Percentiles rank a stretch among this genome's conserved stretches.
These are phyloP conservation scores for Podargus strigoides DNA, from an alignment of 2,797 vertebrate species.

Conservation along the genomic window DNA sequence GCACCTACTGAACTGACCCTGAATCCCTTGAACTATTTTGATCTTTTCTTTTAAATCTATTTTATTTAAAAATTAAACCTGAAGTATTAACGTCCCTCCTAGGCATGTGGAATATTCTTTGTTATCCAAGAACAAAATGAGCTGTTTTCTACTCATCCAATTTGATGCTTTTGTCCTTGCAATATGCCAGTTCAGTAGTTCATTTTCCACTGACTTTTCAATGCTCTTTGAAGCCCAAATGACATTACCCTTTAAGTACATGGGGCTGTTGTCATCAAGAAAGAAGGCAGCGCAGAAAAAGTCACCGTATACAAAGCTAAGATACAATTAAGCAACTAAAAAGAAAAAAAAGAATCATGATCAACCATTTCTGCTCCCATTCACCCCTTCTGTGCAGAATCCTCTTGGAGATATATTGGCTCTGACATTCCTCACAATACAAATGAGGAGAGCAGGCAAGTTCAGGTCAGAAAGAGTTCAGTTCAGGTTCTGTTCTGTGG, in stretches of 20 bases:
- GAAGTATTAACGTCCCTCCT: neutral
- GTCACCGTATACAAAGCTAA: neutral
- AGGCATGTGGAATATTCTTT: neutral
- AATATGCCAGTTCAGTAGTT: slow-evolving; percentile 57
- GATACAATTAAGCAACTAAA: neutral
- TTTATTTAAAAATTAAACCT: neutral
- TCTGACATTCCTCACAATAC: neutral
- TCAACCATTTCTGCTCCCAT: neutral
- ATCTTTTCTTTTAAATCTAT: neutral
- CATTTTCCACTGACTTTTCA: slow-evolving; percentile 25
- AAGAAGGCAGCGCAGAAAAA: neutral
- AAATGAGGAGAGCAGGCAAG: neutral
- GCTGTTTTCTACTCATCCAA: neutral
- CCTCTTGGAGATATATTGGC: neutral
- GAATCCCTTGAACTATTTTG: neutral
- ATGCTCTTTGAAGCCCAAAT: neutral
- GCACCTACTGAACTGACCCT: neutral
- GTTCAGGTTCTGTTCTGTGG: neutral
- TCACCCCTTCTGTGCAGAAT: neutral
- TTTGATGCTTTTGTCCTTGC: neutral
- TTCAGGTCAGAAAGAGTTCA: neutral
- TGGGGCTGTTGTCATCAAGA: neutral
- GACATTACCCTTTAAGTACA: slow-evolving; percentile 30
- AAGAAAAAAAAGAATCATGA: neutral
- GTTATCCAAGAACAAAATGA: neutral